A percentile compares a stretch with the other conserved stretches of the same genome.
Conservation (phyloP, 2,888 invertebrate genomes). For the Phasia obesa region DNA sequence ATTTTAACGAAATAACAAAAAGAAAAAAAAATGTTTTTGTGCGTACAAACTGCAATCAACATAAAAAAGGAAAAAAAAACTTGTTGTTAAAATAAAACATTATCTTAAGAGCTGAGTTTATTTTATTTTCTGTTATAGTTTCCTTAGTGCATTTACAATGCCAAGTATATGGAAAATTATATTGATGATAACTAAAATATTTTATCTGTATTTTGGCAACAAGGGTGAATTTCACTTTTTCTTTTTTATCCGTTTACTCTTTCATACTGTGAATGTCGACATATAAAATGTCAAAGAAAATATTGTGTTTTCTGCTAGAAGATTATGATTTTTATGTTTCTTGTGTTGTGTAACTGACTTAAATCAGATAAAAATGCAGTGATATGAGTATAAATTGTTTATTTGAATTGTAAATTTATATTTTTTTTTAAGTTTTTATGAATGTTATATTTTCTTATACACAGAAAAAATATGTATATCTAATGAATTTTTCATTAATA, state of each 20-base stretch:
- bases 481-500: too few species aligned
- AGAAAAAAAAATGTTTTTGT: conserved; percentile 18
- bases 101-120: conserved; percentile 54
- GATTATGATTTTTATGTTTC: conserved; percentile 1
- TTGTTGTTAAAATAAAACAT: conserved; percentile 56
- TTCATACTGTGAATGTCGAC: conserved; percentile 17
- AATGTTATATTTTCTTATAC: too few species aligned
- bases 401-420: too few species aligned
- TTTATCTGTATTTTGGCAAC: conserved; percentile 4
- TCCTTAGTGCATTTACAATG: conserved; percentile 46
- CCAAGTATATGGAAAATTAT: conserved; percentile 61
- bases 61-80: conserved; percentile 33
- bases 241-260: conserved; percentile 4
- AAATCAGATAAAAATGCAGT: too few species aligned
- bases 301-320: background rate
- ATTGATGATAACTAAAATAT: conserved; percentile 13
- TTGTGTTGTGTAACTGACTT: too few species aligned
- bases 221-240: conserved; percentile 7
- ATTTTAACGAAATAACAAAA: background rate
- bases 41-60: conserved; percentile 52
- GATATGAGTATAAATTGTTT: too few species aligned
- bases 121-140: conserved; percentile 4
- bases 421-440: too few species aligned
- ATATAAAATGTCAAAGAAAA: background rate
- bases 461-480: too few species aligned